These are phyloP conservation scores for Sceloporus tristichus DNA, from an alignment of 2,113 vertebrate species.

Conservation along the genomic window DNA sequence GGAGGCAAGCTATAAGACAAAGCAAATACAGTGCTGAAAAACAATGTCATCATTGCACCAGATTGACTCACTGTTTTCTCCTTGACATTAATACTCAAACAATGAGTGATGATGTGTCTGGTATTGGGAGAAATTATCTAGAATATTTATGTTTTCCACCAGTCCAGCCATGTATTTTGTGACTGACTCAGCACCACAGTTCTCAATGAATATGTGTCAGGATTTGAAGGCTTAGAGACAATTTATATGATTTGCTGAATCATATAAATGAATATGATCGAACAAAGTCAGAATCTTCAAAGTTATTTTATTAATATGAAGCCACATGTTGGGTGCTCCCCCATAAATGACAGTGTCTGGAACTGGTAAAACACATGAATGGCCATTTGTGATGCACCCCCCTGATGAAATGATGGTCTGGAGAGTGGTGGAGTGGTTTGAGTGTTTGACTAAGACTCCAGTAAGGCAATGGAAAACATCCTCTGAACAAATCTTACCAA, in stretches of 20 bases:
- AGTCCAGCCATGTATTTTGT: not conserved
- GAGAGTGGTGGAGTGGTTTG: no score
- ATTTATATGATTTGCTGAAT: not conserved
- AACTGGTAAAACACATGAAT: not conserved
- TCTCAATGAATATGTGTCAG: not conserved
- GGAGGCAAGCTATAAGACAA: not conserved
- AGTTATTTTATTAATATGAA: not conserved
- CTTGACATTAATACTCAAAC: not conserved
- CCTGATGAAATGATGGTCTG: no score
- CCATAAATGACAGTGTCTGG: not conserved
- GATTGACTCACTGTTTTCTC: constrained; percentile 8
- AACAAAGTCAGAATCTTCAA: not conserved
- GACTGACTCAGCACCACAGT: not conserved
- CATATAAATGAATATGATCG: not conserved
- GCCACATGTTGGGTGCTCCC: not conserved
- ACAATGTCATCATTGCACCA: not conserved
- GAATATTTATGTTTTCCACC: constrained; percentile 2
- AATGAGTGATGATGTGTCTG: not conserved
- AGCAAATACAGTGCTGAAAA: not conserved
- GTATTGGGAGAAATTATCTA: not conserved
- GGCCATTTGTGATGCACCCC: no score
- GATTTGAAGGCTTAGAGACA: not conserved
- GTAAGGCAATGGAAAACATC: no score
- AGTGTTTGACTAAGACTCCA: no score
- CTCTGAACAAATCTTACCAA: no score